Evolutionary conservation across 2,113 vertebrate species (phyloP).

Genomic region (Elachura formosa): DNA sequence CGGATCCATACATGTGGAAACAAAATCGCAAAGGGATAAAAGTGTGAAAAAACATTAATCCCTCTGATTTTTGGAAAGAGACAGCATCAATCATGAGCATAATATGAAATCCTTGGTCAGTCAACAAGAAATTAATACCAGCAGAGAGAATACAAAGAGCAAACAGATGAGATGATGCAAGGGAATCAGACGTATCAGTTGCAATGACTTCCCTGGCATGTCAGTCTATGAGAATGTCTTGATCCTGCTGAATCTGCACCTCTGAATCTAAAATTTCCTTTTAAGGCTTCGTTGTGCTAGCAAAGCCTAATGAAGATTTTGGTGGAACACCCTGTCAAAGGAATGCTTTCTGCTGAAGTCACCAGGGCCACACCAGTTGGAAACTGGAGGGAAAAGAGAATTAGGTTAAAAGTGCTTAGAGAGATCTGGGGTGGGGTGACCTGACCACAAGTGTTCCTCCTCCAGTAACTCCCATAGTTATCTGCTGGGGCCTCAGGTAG

Average conservation of each 20-base stretch:
- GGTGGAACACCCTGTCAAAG: background rate
- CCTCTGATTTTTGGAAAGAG: background rate
- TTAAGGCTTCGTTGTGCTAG: background rate
- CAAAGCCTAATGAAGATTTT: background rate
- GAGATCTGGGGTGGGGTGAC: background rate
- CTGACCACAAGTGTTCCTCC: background rate
- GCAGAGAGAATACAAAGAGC: background rate
- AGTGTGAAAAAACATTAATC: accelerated
- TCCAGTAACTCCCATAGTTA: background rate
- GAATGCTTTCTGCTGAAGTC: background rate
- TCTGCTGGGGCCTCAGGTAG: background rate
- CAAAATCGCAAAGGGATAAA: background rate
- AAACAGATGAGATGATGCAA: accelerated
- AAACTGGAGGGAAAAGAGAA: background rate
- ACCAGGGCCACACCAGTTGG: background rate
- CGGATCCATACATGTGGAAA: accelerated
- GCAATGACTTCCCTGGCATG: background rate
- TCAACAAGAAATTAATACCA: background rate
- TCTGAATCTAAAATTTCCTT: background rate
- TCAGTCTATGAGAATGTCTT: background rate
- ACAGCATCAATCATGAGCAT: background rate
- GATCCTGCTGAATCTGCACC: background rate
- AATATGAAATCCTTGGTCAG: background rate
- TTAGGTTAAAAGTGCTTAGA: background rate
- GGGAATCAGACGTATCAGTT: background rate